Conservation (phyloP, 2,113 vertebrate species). For the Isichthys henryi region DNA sequence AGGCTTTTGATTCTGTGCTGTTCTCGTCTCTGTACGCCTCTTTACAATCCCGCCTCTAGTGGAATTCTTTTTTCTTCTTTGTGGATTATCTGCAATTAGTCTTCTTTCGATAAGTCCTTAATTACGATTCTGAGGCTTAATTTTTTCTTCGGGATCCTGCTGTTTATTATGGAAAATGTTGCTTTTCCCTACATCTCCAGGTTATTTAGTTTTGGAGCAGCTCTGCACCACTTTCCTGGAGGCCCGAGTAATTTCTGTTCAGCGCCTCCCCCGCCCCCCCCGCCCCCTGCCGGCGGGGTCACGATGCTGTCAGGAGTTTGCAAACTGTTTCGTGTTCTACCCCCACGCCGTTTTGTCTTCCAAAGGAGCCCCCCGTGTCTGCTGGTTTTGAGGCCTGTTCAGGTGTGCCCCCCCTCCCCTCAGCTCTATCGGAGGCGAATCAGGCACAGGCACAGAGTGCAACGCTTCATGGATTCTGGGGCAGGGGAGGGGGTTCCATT, state of each 20-base stretch:
- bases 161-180: background rate
- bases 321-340: background rate
- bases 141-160: background rate
- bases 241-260: background rate
- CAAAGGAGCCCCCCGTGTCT: background rate
- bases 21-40: background rate
- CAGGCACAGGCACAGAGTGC: background rate
- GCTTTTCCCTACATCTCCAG: background rate
- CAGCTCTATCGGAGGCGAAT: background rate
- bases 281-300: background rate
- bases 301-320: background rate
- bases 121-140: background rate
- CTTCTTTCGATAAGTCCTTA: background rate
- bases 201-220: background rate
- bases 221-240: background rate
- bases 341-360: background rate
- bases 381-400: background rate
- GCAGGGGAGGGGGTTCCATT: background rate
- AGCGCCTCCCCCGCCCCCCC: background rate
- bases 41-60: background rate
- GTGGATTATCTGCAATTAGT: background rate
- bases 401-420: background rate
- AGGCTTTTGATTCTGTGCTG: background rate
- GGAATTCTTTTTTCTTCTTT: background rate
- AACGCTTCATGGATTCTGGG: background rate